Conservation (phyloP, 2,797 vertebrate genomes). For the Falco concolor region DNA sequence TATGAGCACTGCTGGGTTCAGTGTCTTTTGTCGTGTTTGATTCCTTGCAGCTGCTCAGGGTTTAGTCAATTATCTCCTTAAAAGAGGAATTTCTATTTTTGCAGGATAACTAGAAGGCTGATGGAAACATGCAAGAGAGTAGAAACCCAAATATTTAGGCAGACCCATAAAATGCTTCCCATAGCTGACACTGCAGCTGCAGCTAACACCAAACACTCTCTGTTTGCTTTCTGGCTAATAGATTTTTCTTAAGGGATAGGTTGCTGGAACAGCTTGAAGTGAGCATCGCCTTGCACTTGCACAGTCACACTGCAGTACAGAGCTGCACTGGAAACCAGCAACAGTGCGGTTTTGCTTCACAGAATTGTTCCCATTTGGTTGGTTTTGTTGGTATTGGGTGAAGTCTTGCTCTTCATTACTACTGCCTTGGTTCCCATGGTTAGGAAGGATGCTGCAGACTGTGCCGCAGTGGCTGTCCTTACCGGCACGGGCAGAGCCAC, state of each 20-base stretch:
- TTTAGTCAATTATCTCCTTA: slow-evolving; percentile 23
- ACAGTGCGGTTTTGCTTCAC: rapidly evolving
- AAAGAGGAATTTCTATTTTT: slow-evolving; percentile 8
- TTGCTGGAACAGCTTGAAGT: neutral
- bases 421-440: neutral
- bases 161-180: neutral
- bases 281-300: neutral
- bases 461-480: rapidly evolving
- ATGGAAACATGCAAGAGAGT: neutral
- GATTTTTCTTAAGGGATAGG: neutral
- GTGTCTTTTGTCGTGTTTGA: neutral
- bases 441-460: rapidly evolving
- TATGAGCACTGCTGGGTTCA: neutral
- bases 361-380: rapidly evolving
- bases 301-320: neutral
- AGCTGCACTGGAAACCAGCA: neutral
- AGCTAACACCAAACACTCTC: neutral
- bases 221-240: neutral
- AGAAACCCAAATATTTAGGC: slow-evolving; percentile 62
- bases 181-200: neutral
- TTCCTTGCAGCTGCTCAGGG: slow-evolving; percentile 16
- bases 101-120: neutral
- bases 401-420: rapidly evolving
- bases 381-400: neutral
- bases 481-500: rapidly evolving